These are phyloP conservation scores for Nixonia krombeini DNA, from an alignment of 1,140 invertebrate species.

Conservation along the genomic window DNA sequence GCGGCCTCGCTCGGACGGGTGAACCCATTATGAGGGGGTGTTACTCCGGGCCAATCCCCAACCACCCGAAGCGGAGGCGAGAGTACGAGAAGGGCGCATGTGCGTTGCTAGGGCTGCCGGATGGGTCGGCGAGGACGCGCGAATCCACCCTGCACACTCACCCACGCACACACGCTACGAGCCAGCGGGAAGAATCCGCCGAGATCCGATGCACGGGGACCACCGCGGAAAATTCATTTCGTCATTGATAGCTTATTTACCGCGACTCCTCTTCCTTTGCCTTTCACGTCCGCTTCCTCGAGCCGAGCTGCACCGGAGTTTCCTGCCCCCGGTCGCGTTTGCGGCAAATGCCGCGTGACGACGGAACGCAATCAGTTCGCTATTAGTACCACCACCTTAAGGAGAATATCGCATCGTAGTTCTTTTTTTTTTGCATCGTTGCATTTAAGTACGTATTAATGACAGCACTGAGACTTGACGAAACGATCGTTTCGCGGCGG, in stretches of 20 bases:
- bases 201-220: background rate
- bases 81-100: conserved; percentile 68
- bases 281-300: too few relatives aligned
- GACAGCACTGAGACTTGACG: too few relatives aligned
- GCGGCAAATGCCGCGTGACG: too few relatives aligned
- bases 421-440: too few relatives aligned
- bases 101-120: conserved; percentile 71
- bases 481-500: too few relatives aligned
- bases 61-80: conserved; percentile 62
- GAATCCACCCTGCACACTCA: conserved; percentile 52
- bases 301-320: too few relatives aligned
- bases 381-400: too few relatives aligned
- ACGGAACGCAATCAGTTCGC: too few relatives aligned
- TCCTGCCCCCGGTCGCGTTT: too few relatives aligned
- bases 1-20: conserved; percentile 65
- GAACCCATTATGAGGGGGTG: conserved; percentile 73
- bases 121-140: conserved; percentile 61
- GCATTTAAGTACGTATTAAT: too few relatives aligned
- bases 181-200: background rate
- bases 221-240: conserved; percentile 12
- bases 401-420: too few relatives aligned
- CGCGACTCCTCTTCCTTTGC: too few relatives aligned
- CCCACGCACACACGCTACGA: conserved; percentile 18
- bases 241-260: conserved; percentile 2
- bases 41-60: conserved; percentile 72